phyloP scores from a whole-genome alignment of 2,797 vertebrate genomes.

The Callimico goeldii region DNA sequence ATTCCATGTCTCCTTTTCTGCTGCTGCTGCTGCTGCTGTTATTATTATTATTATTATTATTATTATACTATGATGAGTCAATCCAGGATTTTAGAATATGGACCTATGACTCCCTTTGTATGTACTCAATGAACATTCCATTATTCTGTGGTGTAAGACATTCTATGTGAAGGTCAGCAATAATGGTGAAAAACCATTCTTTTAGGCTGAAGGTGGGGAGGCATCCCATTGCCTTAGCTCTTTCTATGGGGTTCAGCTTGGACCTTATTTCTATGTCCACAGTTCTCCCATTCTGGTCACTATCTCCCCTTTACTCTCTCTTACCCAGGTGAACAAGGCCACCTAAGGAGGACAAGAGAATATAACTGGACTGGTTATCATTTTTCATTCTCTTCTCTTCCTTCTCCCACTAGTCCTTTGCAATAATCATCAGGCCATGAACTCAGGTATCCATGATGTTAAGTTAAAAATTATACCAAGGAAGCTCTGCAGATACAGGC shows the following conservation, averaged over 20 bases:
- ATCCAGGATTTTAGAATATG: neutral
- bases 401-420: neutral
- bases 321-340: neutral
- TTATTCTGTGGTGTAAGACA: neutral
- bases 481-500: neutral
- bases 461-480: neutral
- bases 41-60: neutral
- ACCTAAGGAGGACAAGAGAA: neutral
- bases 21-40: too few relatives aligned
- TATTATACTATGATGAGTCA: neutral
- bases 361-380: neutral
- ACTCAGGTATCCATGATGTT: neutral
- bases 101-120: neutral
- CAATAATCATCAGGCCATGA: neutral
- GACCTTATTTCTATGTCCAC: neutral
- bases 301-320: neutral
- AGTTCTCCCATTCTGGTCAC: neutral
- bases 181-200: neutral
- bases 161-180: neutral
- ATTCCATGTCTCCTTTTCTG: neutral
- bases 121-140: neutral
- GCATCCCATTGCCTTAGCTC: neutral
- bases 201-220: neutral
- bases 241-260: neutral
- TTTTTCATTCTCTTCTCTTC: neutral